Conservation (phyloP, 2,797 vertebrate species). For the Peromyscus nudipes region DNA sequence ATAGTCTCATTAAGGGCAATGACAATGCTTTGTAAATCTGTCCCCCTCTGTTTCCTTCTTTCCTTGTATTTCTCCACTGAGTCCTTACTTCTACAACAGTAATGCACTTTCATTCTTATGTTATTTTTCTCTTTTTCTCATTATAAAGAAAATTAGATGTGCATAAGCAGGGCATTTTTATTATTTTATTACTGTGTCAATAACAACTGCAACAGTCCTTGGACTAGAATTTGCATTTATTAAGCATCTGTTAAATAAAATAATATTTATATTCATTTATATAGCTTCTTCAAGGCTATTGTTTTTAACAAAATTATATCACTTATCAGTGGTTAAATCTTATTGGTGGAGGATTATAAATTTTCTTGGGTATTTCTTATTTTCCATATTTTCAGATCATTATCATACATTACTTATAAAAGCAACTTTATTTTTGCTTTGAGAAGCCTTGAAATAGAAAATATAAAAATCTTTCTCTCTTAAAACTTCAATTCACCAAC, state of each 20-base stretch:
- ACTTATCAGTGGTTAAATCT: neutral
- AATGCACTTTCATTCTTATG: neutral
- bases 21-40: neutral
- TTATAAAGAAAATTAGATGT: neutral
- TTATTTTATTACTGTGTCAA: neutral
- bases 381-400: conserved; percentile 4
- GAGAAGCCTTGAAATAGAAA: neutral
- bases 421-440: neutral
- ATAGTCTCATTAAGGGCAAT: neutral
- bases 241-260: conserved; percentile 24
- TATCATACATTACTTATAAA: neutral
- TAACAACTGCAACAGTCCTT: neutral
- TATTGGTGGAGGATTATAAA: neutral
- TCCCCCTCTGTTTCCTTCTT: neutral
- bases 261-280: neutral
- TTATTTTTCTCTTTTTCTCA: neutral
- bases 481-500: neutral
- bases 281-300: neutral
- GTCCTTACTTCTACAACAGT: neutral
- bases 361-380: neutral
- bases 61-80: neutral
- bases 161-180: neutral
- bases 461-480: neutral
- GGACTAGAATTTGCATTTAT: neutral
- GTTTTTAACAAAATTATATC: neutral